A percentile compares a stretch with the other conserved stretches of the same genome.
phyloP scores from a whole-genome alignment of 2,888 invertebrate genomes.

The Meganola albula region DNA sequence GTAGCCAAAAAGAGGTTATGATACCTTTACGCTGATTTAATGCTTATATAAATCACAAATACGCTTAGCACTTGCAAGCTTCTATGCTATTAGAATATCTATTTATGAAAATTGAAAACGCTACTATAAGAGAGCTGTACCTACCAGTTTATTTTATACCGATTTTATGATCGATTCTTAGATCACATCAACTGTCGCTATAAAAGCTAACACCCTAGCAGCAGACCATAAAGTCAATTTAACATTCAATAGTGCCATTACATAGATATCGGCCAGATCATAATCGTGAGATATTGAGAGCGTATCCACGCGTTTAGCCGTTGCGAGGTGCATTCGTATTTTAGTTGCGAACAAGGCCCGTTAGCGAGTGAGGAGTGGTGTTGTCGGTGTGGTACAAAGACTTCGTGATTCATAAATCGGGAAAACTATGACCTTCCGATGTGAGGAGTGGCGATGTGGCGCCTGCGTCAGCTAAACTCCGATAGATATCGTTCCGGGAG shows the following conservation, averaged over 20 bases:
- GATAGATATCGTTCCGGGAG: constrained; percentile 15
- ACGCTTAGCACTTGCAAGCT: too few relatives aligned
- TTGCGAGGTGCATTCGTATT: constrained; percentile 35
- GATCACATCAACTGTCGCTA: constrained; percentile 9
- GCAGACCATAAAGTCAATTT: constrained; percentile 25
- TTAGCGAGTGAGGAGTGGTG: constrained; percentile 47
- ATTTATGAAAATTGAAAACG: too few relatives aligned
- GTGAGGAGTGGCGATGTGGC: constrained; percentile 26
- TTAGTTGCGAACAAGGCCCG: constrained; percentile 38
- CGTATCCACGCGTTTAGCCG: constrained; percentile 25
- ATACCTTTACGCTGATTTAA: too few relatives aligned
- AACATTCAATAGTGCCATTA: constrained; percentile 27
- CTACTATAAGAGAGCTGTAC: too few relatives aligned
- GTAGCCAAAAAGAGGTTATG: too few relatives aligned
- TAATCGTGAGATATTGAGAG: constrained; percentile 28
- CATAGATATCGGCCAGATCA: constrained; percentile 26
- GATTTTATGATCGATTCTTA: too few relatives aligned
- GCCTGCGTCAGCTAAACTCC: constrained; percentile 31
- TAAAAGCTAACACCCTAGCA: constrained; percentile 18
- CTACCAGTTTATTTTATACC: too few relatives aligned
- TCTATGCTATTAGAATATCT: too few relatives aligned
- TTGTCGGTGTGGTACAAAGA: constrained; percentile 58
- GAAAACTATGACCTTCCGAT: constrained; percentile 50
- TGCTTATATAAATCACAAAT: too few relatives aligned
- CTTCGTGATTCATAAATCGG: constrained; percentile 66